Conservation (phyloP, 2,797 vertebrate species). For the Chlorospingus semifuscus region DNA sequence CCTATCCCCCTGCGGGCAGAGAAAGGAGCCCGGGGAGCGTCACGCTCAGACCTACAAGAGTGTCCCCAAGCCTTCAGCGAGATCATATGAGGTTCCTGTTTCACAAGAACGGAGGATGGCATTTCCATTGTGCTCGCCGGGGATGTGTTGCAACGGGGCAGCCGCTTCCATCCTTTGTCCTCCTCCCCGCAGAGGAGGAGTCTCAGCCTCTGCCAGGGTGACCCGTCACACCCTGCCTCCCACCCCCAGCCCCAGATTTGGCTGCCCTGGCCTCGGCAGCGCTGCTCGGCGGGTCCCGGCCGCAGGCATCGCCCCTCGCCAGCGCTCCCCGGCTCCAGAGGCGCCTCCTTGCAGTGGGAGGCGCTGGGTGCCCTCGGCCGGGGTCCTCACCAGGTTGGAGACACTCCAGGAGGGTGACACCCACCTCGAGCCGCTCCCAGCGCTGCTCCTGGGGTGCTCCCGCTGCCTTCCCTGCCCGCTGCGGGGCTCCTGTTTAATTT, state of each 20-base stretch:
- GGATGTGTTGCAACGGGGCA: slow-evolving; percentile 55
- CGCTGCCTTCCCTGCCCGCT: neutral
- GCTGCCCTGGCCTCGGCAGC: neutral
- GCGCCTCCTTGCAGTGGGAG: neutral
- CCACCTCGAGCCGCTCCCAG: neutral
- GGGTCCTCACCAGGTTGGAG: fast-evolving
- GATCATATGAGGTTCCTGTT: slow-evolving; percentile 66
- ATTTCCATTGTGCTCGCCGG: slow-evolving; percentile 63
- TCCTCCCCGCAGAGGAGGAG: slow-evolving; percentile 60
- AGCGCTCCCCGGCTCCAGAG: neutral
- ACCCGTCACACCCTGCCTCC: slow-evolving; percentile 35
- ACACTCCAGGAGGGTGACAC: fast-evolving
- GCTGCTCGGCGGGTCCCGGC: neutral
- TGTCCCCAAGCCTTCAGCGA: slow-evolving; percentile 40
- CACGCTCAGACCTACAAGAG: slow-evolving; percentile 54
- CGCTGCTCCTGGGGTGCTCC: neutral
- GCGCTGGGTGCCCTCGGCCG: fast-evolving
- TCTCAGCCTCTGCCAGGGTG: slow-evolving; percentile 55
- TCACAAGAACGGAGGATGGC: slow-evolving; percentile 61
- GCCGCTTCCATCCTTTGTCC: slow-evolving; percentile 64
- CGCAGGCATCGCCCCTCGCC: neutral
- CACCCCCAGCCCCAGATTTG: neutral
- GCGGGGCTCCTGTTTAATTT: neutral
- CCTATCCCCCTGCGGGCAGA: neutral
- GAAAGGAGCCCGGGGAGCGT: neutral